Base-by-base conservation (phyloP, 2,113 vertebrate genomes). In the Xenopus laevis region DNA sequence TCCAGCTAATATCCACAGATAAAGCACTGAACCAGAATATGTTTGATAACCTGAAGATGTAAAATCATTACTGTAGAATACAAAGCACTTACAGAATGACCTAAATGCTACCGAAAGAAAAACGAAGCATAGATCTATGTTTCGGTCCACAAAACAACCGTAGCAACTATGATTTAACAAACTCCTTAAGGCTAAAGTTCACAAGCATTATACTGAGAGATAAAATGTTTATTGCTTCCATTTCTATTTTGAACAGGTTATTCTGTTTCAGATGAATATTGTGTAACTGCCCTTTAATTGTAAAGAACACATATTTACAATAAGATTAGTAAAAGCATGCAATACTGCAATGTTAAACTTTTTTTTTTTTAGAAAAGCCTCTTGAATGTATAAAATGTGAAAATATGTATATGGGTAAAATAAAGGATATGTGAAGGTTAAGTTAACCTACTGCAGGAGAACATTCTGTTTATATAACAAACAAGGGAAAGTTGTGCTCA, bases 1-100 rank as follows among this genome's bases (percentile, higher is more conserved):
- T 55, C 17, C 17, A 55, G 9, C 53, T 55, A 55, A 18, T 16
- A 55, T 55, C 6, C 15, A 13, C 66, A 75, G 23, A 83, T 66
- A 71, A 81, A 62, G 46, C 78, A 83, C 77, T 85, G 82, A 88
- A 82, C 57, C 45, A 80, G 60, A 82, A 83, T 78, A 23, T 16
- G 81, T 82, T 79, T 79, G 65, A 57, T 84, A 77, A 86, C 71
- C 60, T 68, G 65, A 30, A 78, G 45, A 78, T 62, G 77, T 65
- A 45, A 83, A 84, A 79, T 10, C 79, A 62, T 82, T 76, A 17
- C 40, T 12, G 12, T 33, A 62, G 17, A 71, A 64, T 71, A 74
- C 79, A 82, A 78, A 46, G 16, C 20, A 68, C n/a, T 81, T 81
- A 78, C 10, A 77, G 17, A 16, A 17, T 79, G 58, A 79, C 1